Percentiles rank a stretch among this genome's conserved stretches.
Evolutionary conservation across 2,113 vertebrate species (phyloP).

Genomic region (Ceratotherium simum): DNA sequence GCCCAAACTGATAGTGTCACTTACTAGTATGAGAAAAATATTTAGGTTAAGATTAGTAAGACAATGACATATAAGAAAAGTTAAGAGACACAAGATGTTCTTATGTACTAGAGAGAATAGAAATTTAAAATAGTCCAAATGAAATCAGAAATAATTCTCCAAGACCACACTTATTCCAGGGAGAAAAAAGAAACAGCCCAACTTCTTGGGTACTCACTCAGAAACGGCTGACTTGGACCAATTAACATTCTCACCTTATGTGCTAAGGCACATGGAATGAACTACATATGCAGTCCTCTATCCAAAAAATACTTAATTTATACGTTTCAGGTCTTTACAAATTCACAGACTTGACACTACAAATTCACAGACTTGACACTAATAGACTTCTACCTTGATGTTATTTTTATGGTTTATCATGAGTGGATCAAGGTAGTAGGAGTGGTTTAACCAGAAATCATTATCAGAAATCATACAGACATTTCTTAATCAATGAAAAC

Average conservation of each 20-base stretch:
- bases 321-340: slow-evolving; percentile 13
- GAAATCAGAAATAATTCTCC: slow-evolving; percentile 55
- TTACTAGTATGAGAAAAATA: slow-evolving; percentile 48
- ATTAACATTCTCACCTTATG: background rate
- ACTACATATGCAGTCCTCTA: background rate
- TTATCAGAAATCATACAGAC: slow-evolving; percentile 15
- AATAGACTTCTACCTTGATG: background rate
- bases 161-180: background rate
- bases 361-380: slow-evolving; percentile 21
- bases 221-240: background rate
- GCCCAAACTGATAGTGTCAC: background rate
- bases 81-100: slow-evolving; percentile 55
- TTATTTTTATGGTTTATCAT: slow-evolving; percentile 46
- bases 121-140: slow-evolving; percentile 29
- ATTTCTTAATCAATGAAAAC: slow-evolving; percentile 53
- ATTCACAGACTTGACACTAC: slow-evolving; percentile 3
- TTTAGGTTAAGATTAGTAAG: slow-evolving; percentile 51
- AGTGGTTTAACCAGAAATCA: slow-evolving; percentile 25
- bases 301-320: background rate
- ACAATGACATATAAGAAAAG: slow-evolving; percentile 21
- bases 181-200: slow-evolving; percentile 13
- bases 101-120: slow-evolving; percentile 6
- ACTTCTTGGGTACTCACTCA: background rate
- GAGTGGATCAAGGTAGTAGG: slow-evolving; percentile 23
- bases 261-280: background rate